A percentile compares a stretch with the other conserved stretches of the same genome.
phyloP scores from a whole-genome alignment of 2,888 invertebrate species.

The Bembecia ichneumoniformis region DNA sequence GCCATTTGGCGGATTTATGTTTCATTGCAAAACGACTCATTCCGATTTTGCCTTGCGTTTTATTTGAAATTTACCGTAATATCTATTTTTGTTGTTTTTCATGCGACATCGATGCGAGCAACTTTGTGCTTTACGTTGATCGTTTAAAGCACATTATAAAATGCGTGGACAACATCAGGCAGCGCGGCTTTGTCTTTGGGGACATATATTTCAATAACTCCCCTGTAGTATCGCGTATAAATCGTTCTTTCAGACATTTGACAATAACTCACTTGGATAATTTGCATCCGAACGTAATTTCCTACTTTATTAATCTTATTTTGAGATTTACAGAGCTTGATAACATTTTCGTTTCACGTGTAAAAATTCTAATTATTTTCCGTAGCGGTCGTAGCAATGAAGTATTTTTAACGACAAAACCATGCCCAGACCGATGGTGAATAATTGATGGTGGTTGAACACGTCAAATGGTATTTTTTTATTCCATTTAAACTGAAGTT shows the following conservation, averaged over 20 bases:
- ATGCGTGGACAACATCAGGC: conserved; percentile 15
- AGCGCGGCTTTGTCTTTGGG: conserved; percentile 51
- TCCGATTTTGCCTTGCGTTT: conserved; percentile 52
- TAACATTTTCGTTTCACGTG: conserved; percentile 12
- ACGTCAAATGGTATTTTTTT: conserved; percentile 40
- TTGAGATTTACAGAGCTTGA: conserved; percentile 16
- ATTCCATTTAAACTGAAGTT: conserved; percentile 39
- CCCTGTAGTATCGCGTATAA: conserved; percentile 52
- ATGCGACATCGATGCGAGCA: conserved; percentile 16
- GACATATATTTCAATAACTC: conserved; percentile 68
- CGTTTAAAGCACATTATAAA: conserved; percentile 28
- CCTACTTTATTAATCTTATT: conserved; percentile 27
- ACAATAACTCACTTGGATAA: conserved; percentile 54
- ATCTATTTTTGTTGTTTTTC: conserved; percentile 48
- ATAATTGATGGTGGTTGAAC: conserved; percentile 41
- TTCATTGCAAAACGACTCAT: conserved; percentile 52
- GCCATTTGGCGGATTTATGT: conserved; percentile 54
- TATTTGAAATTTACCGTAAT: conserved; percentile 50
- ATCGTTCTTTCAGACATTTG: conserved; percentile 59
- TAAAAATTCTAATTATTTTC: conserved; percentile 17
- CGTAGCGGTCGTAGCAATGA: conserved; percentile 13
- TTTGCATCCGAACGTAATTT: conserved; percentile 42
- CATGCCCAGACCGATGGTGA: conserved; percentile 28
- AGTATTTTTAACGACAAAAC: conserved; percentile 19
- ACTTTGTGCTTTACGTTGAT: conserved; percentile 25